Evolutionary conservation across 2,888 invertebrate genomes (phyloP), one percentile per base, ranked within the genome.

Genomic region (Eupsilia transversa): DNA sequence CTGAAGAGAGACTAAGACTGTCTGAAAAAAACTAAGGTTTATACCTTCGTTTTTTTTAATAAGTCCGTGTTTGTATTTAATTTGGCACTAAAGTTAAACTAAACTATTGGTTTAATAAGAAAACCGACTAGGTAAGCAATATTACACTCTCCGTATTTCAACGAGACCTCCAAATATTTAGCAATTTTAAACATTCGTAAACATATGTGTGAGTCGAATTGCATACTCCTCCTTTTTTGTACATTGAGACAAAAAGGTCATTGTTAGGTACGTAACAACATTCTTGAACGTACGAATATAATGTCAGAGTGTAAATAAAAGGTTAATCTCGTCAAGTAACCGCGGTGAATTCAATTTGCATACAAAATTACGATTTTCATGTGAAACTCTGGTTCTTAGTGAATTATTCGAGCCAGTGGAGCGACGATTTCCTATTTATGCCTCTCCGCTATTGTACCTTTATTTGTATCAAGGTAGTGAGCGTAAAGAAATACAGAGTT

Each of bases 361-460:
- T 95, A 95, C 92, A 92, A 93, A 95, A 94, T 94, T 93, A 94
- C 94, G 90, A 94, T 94, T 95, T 95, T 94, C 94, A 95, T 94
- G 93, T 95, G 93, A 93, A 94, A 92, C 93, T 93, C 92, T 92
- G 93, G 92, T 92, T 93, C 91, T 93, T 92, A 91, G 92, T 92
- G 91, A 94, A 95, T 95, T 95, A 95, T 95, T 92, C 95, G 94
- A 95, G 90, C 88, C 96, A 95, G 91, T 95, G 94, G 95, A 95
- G 96, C 95, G 96, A 87, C 91, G 93, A 94, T 94, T 95, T 95
- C 94, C 94, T 95, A 95, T 94, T 94, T 94, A 93, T 93, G 92
- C 90, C 90, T 92, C 91, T 90, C 89, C 88, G 92, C 93, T 91
- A 94, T 94, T 95, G 94, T 94, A 90, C 91, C 91, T 94, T 94